A percentile compares a stretch with the other conserved stretches of the same genome.
Conservation (phyloP, 2,888 invertebrate genomes). For the Matsumyia berberina region DNA sequence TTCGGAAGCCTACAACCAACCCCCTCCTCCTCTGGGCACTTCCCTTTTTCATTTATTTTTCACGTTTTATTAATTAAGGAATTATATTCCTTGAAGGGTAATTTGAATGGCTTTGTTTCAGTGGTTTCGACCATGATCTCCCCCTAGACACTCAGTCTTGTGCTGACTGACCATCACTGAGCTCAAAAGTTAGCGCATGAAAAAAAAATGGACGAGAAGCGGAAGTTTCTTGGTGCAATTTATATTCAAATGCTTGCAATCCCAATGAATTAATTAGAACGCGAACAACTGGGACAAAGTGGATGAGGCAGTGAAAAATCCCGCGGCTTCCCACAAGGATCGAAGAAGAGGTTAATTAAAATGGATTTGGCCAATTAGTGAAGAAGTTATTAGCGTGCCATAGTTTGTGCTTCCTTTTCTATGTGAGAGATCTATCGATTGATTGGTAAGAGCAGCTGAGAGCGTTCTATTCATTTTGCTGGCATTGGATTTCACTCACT, state of each 20-base stretch:
- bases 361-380: constrained; percentile 6
- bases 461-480: neutral
- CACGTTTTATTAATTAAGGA: constrained; percentile 36
- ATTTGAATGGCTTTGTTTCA: constrained; percentile 31
- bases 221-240: constrained; percentile 2
- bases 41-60: neutral
- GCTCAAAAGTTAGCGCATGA: neutral
- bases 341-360: neutral
- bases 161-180: constrained; percentile 12
- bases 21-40: no score
- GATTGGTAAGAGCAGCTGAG: neutral
- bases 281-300: constrained; percentile 1
- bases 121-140: constrained; percentile 15
- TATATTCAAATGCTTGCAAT: constrained; percentile 31
- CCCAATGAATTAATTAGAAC: constrained; percentile 29
- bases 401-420: neutral
- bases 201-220: neutral
- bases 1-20: constrained; percentile 4
- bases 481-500: no score
- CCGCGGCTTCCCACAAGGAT: neutral
- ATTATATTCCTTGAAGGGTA: constrained; percentile 29
- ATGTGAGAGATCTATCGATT: neutral
- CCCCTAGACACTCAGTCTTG: neutral
- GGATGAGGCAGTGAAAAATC: neutral
- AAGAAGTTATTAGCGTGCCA: neutral